Conservation (phyloP, 1,140 invertebrate species). For the Ganaspis sp. region DNA sequence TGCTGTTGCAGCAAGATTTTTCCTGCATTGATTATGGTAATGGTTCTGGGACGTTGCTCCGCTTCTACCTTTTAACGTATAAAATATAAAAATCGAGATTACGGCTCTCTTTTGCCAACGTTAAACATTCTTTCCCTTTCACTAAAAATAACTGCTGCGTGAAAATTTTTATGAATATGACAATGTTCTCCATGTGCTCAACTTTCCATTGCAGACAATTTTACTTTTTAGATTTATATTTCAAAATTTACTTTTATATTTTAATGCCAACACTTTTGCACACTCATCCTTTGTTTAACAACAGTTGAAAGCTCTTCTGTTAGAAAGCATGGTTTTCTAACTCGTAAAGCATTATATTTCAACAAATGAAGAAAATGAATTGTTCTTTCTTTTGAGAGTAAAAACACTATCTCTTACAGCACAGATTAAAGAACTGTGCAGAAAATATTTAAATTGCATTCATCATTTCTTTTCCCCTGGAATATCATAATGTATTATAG, state of each 20-base stretch:
- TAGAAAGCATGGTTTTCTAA: too few relatives aligned
- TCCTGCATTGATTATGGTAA: conserved; percentile 29
- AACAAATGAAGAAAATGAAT: too few relatives aligned
- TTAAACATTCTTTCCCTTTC: conserved; percentile 13
- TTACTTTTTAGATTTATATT: conserved; percentile 10
- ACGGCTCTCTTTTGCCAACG: not conserved
- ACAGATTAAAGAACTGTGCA: too few relatives aligned
- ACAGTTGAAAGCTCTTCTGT: not conserved
- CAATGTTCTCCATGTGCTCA: conserved; percentile 23
- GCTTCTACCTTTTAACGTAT: conserved; percentile 14
- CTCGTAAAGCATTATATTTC: too few relatives aligned
- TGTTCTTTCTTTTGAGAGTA: too few relatives aligned
- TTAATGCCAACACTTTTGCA: not conserved
- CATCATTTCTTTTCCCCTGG: too few relatives aligned
- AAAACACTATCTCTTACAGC: too few relatives aligned
- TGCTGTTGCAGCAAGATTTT: conserved; percentile 23
- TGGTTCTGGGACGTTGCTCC: not conserved
- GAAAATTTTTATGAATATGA: conserved; percentile 32
- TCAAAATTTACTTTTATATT: not conserved
- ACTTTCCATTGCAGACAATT: conserved; percentile 11
- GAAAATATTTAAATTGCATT: too few relatives aligned
- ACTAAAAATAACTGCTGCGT: conserved; percentile 24
- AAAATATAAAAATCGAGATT: conserved; percentile 30
- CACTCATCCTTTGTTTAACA: not conserved
- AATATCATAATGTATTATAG: too few relatives aligned